Evolutionary conservation across 1,140 invertebrate genomes (phyloP), one percentile per base, ranked within the genome.

Genomic region (Drosophila repletoides): DNA sequence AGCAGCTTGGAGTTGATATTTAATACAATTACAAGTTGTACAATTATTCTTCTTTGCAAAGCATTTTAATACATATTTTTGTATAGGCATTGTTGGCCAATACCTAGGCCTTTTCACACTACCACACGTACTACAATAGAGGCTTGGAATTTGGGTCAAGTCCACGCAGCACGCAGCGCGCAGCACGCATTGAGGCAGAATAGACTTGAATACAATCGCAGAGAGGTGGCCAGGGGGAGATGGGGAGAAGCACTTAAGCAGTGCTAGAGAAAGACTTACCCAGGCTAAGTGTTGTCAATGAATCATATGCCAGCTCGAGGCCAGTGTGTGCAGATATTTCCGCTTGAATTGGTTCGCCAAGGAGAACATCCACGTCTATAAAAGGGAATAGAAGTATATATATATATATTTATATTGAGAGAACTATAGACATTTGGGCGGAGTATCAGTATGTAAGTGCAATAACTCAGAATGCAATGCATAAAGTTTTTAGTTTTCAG

Each of bases 261-360:
- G 14, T 33, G 10, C n/a, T 34, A n/a, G 1, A 26, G 17, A 49
- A 28, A 43, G 53, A 65, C 43, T 91, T 90, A 94, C 93, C 91
- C 72, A 92, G 90, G 70, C 91, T 92, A 15, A 94, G 90, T 56
- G 92, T 92, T 21, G 92, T 74, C 46, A 94, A 90, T 24, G 91
- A 90, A 55, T 93, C 91, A 48, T 94, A 83, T 43, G 92, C 92
- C 15, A 92, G 83, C 71, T 94, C 93, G 41, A 94, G 77, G 55
- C 93, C 93, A 41, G 93, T 94, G 88, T 94, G 92, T 22, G 75
- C 66, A 14, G 92, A 90, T 58, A 94, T 88, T 90, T 93, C 92
- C 29, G 79, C 73, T 88, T 93, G 93, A 53, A 94, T 93, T 36
- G 93, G 93, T 68, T 91, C 91, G 15, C 93, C 94, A 24, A 94